Conservation (phyloP, 1,140 invertebrate genomes). For the Listronotus oregonensis region DNA sequence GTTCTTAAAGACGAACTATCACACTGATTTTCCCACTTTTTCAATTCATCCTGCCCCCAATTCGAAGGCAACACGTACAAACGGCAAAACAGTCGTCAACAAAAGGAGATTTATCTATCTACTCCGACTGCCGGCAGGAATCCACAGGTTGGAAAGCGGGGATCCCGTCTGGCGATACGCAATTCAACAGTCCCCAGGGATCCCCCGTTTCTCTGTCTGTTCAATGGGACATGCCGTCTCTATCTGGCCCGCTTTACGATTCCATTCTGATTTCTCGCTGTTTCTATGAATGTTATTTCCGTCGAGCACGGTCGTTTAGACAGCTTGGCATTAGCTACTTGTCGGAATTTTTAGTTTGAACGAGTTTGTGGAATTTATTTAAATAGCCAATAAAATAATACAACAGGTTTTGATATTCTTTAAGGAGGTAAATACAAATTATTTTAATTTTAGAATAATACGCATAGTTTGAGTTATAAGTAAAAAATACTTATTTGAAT, state of each 20-base stretch:
- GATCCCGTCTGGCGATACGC: conserved; percentile 13
- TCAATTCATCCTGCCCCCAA: background rate
- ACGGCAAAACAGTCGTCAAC: conserved; percentile 13
- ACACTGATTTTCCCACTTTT: background rate
- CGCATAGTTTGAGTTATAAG: too few relatives aligned
- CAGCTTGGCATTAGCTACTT: too few relatives aligned
- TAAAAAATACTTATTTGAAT: too few relatives aligned
- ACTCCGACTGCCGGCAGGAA: background rate
- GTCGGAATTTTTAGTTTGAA: too few relatives aligned
- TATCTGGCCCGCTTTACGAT: conserved; percentile 7
- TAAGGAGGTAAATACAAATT: too few relatives aligned
- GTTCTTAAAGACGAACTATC: conserved; percentile 6
- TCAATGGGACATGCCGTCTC: conserved; percentile 8
- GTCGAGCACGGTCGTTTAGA: too few relatives aligned
- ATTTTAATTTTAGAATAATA: too few relatives aligned
- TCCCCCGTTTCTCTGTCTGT: conserved; percentile 9
- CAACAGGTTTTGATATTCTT: too few relatives aligned
- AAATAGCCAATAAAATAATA: too few relatives aligned
- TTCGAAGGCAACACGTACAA: conserved; percentile 3
- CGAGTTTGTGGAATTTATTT: too few relatives aligned
- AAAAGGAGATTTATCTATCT: conserved; percentile 12
- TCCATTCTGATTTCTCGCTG: conserved; percentile 9
- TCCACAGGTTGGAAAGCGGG: conserved; percentile 7
- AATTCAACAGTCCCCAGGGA: conserved; percentile 5
- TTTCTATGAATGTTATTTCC: conserved; percentile 11